Percentiles rank a stretch among this genome's conserved stretches.
Conservation (phyloP, 2,797 vertebrate species). For the Triplophysa yarkandensis region DNA sequence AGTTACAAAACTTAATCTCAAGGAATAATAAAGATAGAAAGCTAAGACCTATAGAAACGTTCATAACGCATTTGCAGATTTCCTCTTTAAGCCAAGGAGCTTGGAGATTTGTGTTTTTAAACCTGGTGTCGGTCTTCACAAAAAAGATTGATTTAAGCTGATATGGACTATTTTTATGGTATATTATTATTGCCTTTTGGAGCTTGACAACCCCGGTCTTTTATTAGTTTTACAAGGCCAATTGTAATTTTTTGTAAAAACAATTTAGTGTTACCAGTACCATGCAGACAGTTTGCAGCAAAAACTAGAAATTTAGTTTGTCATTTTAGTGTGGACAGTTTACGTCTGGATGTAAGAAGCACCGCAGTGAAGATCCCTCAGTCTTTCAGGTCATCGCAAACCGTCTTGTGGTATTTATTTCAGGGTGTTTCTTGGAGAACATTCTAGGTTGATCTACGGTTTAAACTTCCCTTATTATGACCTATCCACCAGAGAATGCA, state of each 20-base stretch:
- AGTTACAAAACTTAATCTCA: background rate
- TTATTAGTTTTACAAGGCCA: background rate
- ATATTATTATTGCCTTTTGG: background rate
- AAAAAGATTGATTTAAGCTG: background rate
- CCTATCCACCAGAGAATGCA: conserved; percentile 43
- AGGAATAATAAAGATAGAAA: background rate
- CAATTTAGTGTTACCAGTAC: too few relatives aligned
- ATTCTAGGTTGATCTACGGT: conserved; percentile 21
- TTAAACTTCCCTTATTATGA: conserved; percentile 37
- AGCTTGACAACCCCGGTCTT: too few relatives aligned
- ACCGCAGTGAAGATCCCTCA: conserved; percentile 7
- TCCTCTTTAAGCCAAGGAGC: too few relatives aligned
- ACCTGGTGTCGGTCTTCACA: background rate
- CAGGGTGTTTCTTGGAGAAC: conserved; percentile 1
- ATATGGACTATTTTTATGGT: background rate
- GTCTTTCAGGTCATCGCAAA: conserved; percentile 10
- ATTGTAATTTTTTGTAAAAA: background rate
- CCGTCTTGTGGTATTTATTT: conserved; percentile 29
- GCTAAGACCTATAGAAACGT: background rate
- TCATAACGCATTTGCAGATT: too few relatives aligned
- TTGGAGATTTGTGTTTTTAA: background rate
- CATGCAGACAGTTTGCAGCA: background rate
- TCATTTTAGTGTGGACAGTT: conserved; percentile 1
- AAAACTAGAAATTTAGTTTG: conserved; percentile 9
- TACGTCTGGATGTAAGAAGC: conserved; percentile 18